Evolutionary conservation across 2,113 vertebrate species (phyloP), one percentile per base, ranked within the genome.

Genomic region (Capreolus pygargus): DNA sequence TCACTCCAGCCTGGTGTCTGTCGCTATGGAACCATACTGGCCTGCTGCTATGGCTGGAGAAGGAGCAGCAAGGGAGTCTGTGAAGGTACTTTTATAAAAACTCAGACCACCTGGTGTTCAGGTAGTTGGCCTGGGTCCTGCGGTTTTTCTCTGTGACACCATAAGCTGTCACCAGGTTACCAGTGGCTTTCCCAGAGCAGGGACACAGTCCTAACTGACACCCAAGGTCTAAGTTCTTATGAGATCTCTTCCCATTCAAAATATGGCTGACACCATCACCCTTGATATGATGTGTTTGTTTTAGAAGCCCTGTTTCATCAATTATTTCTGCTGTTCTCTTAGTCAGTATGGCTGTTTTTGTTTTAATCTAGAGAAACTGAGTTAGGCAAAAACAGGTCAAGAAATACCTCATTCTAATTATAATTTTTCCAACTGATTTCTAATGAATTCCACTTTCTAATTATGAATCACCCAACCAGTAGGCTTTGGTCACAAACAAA

Each of bases 11-110:
- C 99, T 89, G 99, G 99, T 14, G 47, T 99, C 89, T 99, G 99
- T 98, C 99, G 84, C 97, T 99, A 99, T 6, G 99, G 99, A 90
- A 98, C 98, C 94, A 99, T 98, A 60, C 61, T 99, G 97, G 99
- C 99, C 98, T 99, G 99, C 98, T 99, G 99, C 98, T 99, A 99
- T 13, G 99, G 99, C 97, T 99, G 99, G 99, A 99, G 98, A 98
- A 99, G 98, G 98, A 99, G 99, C 98, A 99, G 79, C 95, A 99
- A 99, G 97, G 99, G 99, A 88, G 99, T 98, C 74, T 99, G 99
- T 13, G 99, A 99, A 99, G 99, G 99, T 99, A 99, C 99, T 94
- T 15, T 50, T 74, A 36, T 47, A 36, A 84, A 30, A 94, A 79
- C 39, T 83, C 28, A 93, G 67, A 60, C 33, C 14, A 12, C 30